Conservation (phyloP, 2,113 vertebrate genomes). For the Tragelaphus imberbis region DNA sequence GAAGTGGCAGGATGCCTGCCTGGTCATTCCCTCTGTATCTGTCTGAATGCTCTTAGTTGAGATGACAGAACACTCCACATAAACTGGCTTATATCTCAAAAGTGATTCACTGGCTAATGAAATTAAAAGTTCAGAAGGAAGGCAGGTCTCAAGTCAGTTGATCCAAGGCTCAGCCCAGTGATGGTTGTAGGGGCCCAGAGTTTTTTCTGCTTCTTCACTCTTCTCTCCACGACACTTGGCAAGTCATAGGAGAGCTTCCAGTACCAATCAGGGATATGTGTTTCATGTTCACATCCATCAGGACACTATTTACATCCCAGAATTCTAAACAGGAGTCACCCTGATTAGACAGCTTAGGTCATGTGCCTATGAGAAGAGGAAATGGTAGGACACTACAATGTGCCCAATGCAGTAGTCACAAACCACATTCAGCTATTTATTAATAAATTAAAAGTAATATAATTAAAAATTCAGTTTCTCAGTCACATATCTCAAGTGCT, state of each 20-base stretch:
- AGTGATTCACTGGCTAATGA: neutral
- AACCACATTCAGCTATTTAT: neutral
- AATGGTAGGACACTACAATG: neutral
- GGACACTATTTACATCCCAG: neutral
- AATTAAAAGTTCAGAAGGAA: neutral
- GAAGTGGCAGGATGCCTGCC: neutral
- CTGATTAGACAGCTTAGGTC: neutral
- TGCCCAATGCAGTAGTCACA: neutral
- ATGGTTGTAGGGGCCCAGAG: neutral
- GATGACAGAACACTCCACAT: neutral
- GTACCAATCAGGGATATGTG: neutral
- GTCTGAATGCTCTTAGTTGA: neutral
- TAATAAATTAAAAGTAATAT: neutral
- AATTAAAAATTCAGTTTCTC: neutral
- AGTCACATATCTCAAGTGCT: neutral
- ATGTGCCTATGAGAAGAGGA: neutral
- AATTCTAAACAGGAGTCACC: neutral
- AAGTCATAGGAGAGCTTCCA: neutral
- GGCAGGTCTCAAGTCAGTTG: neutral
- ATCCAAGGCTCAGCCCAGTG: neutral
- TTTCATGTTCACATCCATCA: neutral
- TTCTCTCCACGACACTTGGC: neutral
- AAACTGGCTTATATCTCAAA: neutral
- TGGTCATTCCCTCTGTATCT: neutral
- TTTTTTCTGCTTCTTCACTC: neutral